Evolutionary conservation across 2,113 vertebrate genomes (phyloP).

Genomic region (Nannospalax galili): DNA sequence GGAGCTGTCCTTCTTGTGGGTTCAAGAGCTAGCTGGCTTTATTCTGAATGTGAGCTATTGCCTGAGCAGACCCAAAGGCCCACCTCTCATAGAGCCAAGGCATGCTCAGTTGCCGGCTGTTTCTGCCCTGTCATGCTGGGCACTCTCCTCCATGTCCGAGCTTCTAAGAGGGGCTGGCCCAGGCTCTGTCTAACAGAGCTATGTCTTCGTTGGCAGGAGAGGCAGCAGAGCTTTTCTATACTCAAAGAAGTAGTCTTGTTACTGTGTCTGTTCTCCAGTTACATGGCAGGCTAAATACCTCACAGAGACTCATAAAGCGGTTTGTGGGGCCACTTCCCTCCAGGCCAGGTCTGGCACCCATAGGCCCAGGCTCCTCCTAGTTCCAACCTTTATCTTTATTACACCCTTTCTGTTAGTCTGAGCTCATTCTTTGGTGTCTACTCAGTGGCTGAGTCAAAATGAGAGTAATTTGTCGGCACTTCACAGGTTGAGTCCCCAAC

Average conservation of each 20-base stretch:
- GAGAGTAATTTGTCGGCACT: neutral
- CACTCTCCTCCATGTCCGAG: neutral
- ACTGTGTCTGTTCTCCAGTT: neutral
- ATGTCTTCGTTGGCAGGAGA: neutral
- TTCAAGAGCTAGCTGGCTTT: neutral
- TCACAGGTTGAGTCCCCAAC: neutral
- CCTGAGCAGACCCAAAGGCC: neutral
- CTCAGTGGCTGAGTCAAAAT: neutral
- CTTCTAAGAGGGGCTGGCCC: neutral
- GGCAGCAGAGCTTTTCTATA: neutral
- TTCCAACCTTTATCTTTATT: neutral
- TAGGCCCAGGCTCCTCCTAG: neutral
- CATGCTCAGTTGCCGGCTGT: accelerated
- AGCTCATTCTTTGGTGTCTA: neutral
- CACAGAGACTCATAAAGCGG: neutral
- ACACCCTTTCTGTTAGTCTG: neutral
- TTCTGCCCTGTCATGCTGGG: neutral
- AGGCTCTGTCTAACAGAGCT: neutral
- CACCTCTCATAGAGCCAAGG: accelerated
- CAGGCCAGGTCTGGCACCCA: neutral
- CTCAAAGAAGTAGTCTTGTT: neutral
- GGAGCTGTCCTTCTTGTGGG: neutral
- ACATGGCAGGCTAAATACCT: neutral
- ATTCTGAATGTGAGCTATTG: neutral
- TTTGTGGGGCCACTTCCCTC: accelerated